Evolutionary conservation across 2,797 vertebrate genomes (phyloP).

Genomic region (Takifugu ocellatus): DNA sequence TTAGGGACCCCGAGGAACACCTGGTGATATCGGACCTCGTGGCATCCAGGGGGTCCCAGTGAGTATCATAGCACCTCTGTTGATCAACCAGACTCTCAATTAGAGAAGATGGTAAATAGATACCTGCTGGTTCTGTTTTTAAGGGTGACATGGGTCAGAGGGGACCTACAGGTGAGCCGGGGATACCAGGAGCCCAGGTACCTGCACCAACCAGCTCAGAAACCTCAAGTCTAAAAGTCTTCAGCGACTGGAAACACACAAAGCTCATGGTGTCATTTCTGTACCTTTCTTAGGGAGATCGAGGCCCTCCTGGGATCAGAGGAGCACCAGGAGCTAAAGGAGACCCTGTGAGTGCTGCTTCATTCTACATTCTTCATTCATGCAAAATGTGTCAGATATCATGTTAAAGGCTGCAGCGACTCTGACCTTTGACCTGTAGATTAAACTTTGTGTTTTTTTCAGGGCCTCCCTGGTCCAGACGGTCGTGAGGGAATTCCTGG

Average conservation of each 20-base stretch:
- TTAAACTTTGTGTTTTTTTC: neutral
- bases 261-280: neutral
- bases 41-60: conserved; percentile 85
- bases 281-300: conserved; percentile 72
- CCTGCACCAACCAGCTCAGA: conserved; percentile 15
- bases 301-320: conserved; percentile 83
- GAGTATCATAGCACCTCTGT: conserved; percentile 57
- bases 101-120: neutral
- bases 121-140: conserved; percentile 5
- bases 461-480: conserved; percentile 89
- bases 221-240: no score
- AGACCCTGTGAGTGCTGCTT: conserved; percentile 75
- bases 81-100: neutral
- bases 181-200: conserved; percentile 83
- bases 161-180: conserved; percentile 84
- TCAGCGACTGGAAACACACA: neutral
- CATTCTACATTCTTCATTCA: neutral
- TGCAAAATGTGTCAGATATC: neutral
- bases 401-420: neutral
- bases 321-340: conserved; percentile 90
- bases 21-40: conserved; percentile 80
- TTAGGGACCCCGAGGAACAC: conserved; percentile 83
- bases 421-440: neutral
- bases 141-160: conserved; percentile 89
- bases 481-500: conserved; percentile 92